Conservation (phyloP, 1,140 invertebrate genomes). For the Pygmarrhopalites habei region DNA sequence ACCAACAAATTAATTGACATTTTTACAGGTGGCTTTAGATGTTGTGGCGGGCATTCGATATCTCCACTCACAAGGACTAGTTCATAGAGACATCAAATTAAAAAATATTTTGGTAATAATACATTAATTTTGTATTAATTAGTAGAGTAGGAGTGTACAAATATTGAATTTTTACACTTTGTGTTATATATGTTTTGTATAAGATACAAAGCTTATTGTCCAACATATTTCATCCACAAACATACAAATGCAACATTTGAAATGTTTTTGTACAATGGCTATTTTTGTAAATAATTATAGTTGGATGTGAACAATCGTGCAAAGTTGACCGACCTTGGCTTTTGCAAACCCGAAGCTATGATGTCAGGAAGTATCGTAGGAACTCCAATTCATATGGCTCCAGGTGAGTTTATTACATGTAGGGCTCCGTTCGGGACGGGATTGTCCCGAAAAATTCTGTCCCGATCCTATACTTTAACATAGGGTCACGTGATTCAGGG, state of each 20-base stretch:
- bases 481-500: too few species aligned
- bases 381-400: constrained; percentile 88
- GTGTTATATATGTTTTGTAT: not conserved
- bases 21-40: constrained; percentile 65
- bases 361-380: constrained; percentile 80
- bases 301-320: constrained; percentile 66
- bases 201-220: constrained; percentile 4
- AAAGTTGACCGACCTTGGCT: constrained; percentile 80
- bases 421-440: too few species aligned
- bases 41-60: constrained; percentile 78
- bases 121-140: not conserved
- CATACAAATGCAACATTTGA: too few species aligned
- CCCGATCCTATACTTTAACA: too few species aligned
- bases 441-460: too few species aligned
- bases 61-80: constrained; percentile 77
- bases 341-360: constrained; percentile 86
- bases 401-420: too few species aligned
- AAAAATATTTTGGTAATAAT: constrained; percentile 71
- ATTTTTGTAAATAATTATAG: too few species aligned
- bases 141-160: too few species aligned
- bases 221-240: constrained; percentile 7
- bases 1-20: constrained; percentile 24
- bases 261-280: too few species aligned
- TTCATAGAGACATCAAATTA: constrained; percentile 83
- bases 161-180: not conserved